Base-by-base conservation (phyloP, 2,797 vertebrate species). In the Darevskia nairensis region DNA sequence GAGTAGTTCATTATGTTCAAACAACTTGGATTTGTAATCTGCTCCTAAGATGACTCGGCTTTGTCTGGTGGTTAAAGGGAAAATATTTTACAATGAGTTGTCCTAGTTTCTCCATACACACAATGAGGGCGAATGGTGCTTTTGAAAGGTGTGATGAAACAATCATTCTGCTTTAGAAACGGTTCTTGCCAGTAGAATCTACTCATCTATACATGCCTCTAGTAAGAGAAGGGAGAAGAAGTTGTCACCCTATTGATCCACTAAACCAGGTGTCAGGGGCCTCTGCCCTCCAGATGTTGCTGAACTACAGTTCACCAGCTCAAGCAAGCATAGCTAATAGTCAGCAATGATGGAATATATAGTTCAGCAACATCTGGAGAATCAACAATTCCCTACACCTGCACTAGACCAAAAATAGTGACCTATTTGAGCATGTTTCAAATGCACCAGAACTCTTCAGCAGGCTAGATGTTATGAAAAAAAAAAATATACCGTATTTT, bases 1-100 rank as follows among this genome's bases (percentile, higher is more conserved):
- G 66, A 86, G 4, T 85, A 84, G 75, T 80, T 50, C 35, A 35
- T 85, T 74, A 41, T 32, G 50, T 50, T 23, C 39, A 39, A 85
- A 85, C 78, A 81, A 68, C 55, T 85, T 81, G 41, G 50, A 84
- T 85, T 61, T 80, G 79, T 74, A 68, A 81, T 39, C 29, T 8
- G 77, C 76, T 80, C 29, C n/a, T 76, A 85, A 68, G 61, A 85
- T 90, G 85, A 81, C 68, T 90, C 69, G 71, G 71, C 21, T 85
- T 81, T 90, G 29, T 88, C 78, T 88, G 35, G 19, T 35, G 29
- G 11, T 68, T n/a, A 81, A 69, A 15, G 17, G 61, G 9, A 23
- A 81, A 74, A 71, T 76, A 68, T 77, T 83, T 69, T 71, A 69
- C 64, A 59, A 23, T 84, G 74, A 74, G 32, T 80, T 72, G 35